Conservation (phyloP, 2,888 invertebrate species). For the Euclidia mi region DNA sequence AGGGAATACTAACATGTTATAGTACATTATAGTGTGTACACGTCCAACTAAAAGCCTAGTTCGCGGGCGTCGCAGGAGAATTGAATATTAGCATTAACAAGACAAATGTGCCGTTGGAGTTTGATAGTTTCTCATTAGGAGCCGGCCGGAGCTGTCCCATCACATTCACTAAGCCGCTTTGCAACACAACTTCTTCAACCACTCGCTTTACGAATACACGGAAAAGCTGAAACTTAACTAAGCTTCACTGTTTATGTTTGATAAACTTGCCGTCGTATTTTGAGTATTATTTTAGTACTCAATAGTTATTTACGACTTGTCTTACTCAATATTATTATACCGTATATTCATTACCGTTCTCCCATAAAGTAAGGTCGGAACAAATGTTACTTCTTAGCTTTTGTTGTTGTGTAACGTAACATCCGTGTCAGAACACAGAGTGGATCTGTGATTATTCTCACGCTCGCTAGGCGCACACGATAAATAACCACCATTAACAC, state of each 20-base stretch:
- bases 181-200: constrained; percentile 60
- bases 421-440: constrained; percentile 24
- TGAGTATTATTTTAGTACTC: neutral
- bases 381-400: constrained; percentile 20
- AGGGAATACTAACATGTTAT: constrained; percentile 2
- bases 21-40: constrained; percentile 36
- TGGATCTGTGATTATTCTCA: constrained; percentile 66
- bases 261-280: constrained; percentile 10
- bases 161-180: constrained; percentile 68
- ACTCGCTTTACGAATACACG: constrained; percentile 43
- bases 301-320: neutral
- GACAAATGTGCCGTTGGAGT: constrained; percentile 82
- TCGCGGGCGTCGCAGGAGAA: constrained; percentile 64
- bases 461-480: constrained; percentile 65
- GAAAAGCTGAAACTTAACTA: constrained; percentile 27
- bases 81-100: constrained; percentile 84
- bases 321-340: neutral
- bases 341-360: no score
- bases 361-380: neutral
- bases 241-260: constrained; percentile 11
- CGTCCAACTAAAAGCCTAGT: constrained; percentile 63
- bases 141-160: constrained; percentile 56
- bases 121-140: constrained; percentile 85
- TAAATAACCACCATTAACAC: constrained; percentile 80
- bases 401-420: constrained; percentile 22